Evolutionary conservation across 2,113 vertebrate species (phyloP).

Genomic region (Sander vitreus): DNA sequence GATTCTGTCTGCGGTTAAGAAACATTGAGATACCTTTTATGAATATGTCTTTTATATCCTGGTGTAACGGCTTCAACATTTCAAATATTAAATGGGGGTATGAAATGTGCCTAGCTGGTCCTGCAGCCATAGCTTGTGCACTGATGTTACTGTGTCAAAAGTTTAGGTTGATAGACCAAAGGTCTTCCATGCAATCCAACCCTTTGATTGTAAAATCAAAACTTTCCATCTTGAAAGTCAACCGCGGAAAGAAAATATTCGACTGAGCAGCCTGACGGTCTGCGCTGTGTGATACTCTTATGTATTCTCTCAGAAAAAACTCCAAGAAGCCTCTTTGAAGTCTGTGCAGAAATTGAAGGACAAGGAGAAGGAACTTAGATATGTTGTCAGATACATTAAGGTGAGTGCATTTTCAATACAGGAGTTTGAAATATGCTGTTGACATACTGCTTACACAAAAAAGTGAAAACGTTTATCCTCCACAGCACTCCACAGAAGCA

Average conservation of each 20-base stretch:
- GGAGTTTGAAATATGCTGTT: neutral
- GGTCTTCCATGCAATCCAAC: conserved; percentile 14
- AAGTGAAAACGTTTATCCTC: neutral
- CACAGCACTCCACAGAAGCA: conserved; percentile 79
- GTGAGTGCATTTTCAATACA: conserved; percentile 45
- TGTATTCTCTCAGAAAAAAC: conserved; percentile 76
- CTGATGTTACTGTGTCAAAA: conserved; percentile 10
- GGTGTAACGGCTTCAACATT: neutral
- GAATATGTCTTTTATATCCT: neutral
- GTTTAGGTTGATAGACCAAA: conserved; percentile 28
- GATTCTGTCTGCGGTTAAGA: neutral
- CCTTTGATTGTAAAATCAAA: conserved; percentile 46
- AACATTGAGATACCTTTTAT: neutral
- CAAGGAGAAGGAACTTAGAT: conserved; percentile 79
- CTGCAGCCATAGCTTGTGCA: conserved; percentile 9
- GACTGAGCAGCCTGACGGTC: neutral
- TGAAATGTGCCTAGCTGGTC: neutral
- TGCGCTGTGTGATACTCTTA: conserved; percentile 14
- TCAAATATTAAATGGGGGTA: conserved; percentile 42
- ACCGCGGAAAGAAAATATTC: neutral
- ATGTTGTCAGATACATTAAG: conserved; percentile 79
- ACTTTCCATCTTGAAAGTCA: conserved; percentile 46
- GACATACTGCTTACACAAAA: neutral
- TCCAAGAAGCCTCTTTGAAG: conserved; percentile 77
- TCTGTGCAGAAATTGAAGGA: conserved; percentile 77